These are phyloP conservation scores for Volucella bombylans DNA, from an alignment of 2,888 invertebrate species.

Conservation along the genomic window DNA sequence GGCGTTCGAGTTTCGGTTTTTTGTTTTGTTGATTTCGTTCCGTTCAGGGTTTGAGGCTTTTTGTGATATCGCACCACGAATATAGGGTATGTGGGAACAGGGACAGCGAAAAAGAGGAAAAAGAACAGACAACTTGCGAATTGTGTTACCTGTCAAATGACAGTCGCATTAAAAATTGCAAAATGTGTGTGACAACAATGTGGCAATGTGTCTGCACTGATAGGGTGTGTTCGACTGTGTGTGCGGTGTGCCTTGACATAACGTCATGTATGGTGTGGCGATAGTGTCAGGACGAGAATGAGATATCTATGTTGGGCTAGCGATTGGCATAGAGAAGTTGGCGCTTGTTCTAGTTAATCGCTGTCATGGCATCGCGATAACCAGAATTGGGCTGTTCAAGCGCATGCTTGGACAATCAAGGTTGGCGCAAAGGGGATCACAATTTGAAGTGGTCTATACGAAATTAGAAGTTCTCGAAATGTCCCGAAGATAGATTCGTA, in stretches of 20 bases:
- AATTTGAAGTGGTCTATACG: background rate
- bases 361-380: conserved; percentile 52
- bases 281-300: conserved; percentile 63
- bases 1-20: conserved; percentile 11
- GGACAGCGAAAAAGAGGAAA: conserved; percentile 14
- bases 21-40: conserved; percentile 45
- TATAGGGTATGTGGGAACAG: background rate
- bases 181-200: conserved; percentile 71
- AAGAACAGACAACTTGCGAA: conserved; percentile 68
- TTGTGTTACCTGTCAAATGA: conserved; percentile 76
- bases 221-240: conserved; percentile 46
- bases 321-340: conserved; percentile 38
- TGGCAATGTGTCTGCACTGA: conserved; percentile 51
- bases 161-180: conserved; percentile 75
- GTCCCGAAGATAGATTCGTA: too few species aligned
- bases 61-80: conserved; percentile 51
- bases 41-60: conserved; percentile 16
- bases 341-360: conserved; percentile 67
- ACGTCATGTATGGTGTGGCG: conserved; percentile 49
- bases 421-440: background rate
- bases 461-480: conserved; percentile 1
- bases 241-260: conserved; percentile 38
- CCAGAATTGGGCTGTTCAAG: conserved; percentile 4
- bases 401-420: conserved; percentile 18
- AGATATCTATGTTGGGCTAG: conserved; percentile 50